These are phyloP conservation scores for Xanthorhoe designata DNA, from an alignment of 2,888 invertebrate species.

Conservation along the genomic window DNA sequence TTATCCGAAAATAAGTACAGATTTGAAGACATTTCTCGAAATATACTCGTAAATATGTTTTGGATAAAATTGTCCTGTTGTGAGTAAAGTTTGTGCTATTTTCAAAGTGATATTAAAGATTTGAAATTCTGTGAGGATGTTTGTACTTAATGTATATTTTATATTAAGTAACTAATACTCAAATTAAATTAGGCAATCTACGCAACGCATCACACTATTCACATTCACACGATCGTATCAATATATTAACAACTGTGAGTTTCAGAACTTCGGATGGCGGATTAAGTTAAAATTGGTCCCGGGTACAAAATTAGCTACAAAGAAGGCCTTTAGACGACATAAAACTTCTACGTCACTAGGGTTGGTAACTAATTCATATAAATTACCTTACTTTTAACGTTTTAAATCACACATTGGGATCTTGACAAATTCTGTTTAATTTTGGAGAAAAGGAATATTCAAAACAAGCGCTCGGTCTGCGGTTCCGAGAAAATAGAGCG, in stretches of 20 bases:
- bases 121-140: background rate
- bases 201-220: too few relatives aligned
- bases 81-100: background rate
- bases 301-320: background rate
- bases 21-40: background rate
- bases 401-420: conserved; percentile 15
- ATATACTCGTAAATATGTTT: background rate
- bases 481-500: conserved; percentile 77
- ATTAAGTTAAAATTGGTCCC: too few relatives aligned
- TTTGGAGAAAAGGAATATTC: conserved; percentile 72
- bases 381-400: background rate
- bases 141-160: background rate
- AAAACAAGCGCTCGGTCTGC: conserved; percentile 69
- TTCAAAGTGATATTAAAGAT: background rate
- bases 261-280: too few relatives aligned
- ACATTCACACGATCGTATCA: too few relatives aligned
- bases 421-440: conserved; percentile 64
- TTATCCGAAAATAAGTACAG: background rate
- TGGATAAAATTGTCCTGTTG: background rate
- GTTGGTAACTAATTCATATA: too few relatives aligned
- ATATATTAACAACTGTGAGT: too few relatives aligned
- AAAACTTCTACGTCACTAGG: background rate
- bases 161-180: too few relatives aligned
- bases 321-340: background rate
- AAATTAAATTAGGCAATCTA: too few relatives aligned